A percentile compares a stretch with the other conserved stretches of the same genome.
phyloP scores from a whole-genome alignment of 2,113 vertebrate species.

The Apteryx owenii region DNA sequence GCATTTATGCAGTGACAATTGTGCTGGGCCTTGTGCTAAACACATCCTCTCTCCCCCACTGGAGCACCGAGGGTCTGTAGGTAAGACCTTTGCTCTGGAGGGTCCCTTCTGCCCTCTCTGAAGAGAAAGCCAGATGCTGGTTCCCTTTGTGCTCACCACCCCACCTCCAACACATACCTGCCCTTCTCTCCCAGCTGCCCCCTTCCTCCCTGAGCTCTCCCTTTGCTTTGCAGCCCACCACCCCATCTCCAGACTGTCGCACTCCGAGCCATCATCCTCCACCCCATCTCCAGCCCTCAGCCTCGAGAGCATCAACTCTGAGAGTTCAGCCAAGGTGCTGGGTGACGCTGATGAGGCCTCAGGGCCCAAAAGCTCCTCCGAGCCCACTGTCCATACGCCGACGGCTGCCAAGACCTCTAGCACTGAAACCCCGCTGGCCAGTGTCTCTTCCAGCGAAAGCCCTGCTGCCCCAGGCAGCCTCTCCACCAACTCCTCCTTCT shows the following conservation, averaged over 20 bases:
- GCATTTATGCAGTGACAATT: not conserved
- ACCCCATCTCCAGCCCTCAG: constrained; percentile 93
- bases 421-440: not conserved
- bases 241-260: constrained; percentile 75
- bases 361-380: constrained; percentile 84
- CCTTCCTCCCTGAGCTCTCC: not conserved
- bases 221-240: constrained; percentile 70
- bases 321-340: constrained; percentile 76
- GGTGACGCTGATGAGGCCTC: constrained; percentile 32
- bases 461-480: constrained; percentile 57
- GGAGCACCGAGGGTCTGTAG: not conserved
- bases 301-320: constrained; percentile 88
- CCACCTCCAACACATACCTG: not conserved
- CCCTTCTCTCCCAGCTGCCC: not conserved
- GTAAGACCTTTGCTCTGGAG: not conserved
- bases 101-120: not conserved
- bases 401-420: constrained; percentile 6
- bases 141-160: not conserved
- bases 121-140: not conserved
- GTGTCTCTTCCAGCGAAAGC: not conserved
- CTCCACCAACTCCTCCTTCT: constrained; percentile 70
- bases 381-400: constrained; percentile 84
- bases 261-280: constrained; percentile 89
- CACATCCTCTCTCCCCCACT: not conserved
- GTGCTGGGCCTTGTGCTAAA: not conserved